A percentile compares a stretch with the other conserved stretches of the same genome.
These are phyloP conservation scores for Dorcus hopei DNA, from an alignment of 2,888 invertebrate genomes.

Conservation along the genomic window DNA sequence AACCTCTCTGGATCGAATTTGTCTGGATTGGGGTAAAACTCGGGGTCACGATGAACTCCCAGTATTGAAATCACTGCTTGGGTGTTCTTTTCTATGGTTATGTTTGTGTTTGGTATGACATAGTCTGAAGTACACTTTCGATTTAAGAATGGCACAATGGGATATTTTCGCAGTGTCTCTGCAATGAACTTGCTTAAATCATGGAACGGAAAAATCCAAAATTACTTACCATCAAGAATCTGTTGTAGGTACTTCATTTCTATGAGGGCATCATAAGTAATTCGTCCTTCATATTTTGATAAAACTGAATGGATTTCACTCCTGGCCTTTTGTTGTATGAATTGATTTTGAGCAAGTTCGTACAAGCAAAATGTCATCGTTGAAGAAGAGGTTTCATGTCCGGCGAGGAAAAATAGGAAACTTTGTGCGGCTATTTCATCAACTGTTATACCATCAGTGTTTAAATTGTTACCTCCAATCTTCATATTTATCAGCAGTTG, in stretches of 20 bases:
- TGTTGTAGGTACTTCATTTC: slow-evolving; percentile 35
- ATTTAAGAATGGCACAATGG: no score
- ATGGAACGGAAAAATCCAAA: no score
- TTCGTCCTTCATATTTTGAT: slow-evolving; percentile 37
- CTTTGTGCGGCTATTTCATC: slow-evolving; percentile 37
- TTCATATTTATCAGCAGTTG: slow-evolving; percentile 5
- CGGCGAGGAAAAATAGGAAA: slow-evolving; percentile 38
- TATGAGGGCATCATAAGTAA: slow-evolving; percentile 48
- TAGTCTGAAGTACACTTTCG: no score
- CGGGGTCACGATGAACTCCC: no score
- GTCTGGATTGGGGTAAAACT: no score
- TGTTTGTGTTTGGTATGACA: no score
- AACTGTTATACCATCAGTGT: slow-evolving; percentile 12
- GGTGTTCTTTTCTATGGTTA: no score
- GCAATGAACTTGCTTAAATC: no score
- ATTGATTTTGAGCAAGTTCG: slow-evolving; percentile 39
- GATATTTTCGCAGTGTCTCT: no score
- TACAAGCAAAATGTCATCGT: slow-evolving; percentile 38
- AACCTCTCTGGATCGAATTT: no score
- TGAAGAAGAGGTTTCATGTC: slow-evolving; percentile 45
- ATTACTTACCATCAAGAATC: no score
- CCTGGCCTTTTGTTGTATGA: slow-evolving; percentile 44
- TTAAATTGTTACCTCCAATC: neutral
- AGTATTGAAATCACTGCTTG: no score
- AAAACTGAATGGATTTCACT: slow-evolving; percentile 44